These are phyloP conservation scores for Caenorhabditis sp. DNA, from an alignment of 2,888 invertebrate genomes.

Conservation along the genomic window DNA sequence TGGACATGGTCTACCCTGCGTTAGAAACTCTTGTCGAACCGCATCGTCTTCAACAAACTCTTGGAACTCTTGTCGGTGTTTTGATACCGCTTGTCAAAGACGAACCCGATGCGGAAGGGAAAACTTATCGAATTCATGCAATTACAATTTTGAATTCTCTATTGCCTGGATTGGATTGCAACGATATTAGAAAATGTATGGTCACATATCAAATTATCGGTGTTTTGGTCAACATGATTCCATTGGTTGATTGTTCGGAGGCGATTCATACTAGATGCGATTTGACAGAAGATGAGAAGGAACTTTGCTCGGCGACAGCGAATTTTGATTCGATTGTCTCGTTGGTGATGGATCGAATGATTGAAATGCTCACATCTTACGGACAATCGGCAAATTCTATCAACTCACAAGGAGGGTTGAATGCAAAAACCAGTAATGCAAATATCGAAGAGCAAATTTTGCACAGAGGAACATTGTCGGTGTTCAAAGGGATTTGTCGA, in stretches of 20 bases:
- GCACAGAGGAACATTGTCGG: conserved; percentile 46
- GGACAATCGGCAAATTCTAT: conserved; percentile 39
- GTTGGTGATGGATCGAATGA: conserved; percentile 80
- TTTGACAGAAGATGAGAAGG: conserved; percentile 80
- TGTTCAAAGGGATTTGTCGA: conserved; percentile 48
- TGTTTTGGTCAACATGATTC: conserved; percentile 81
- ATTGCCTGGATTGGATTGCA: conserved; percentile 88
- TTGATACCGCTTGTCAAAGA: conserved; percentile 71
- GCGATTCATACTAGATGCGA: conserved; percentile 78
- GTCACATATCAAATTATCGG: conserved; percentile 70
- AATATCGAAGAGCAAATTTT: conserved; percentile 48
- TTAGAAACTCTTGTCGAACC: conserved; percentile 88
- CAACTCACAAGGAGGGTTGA: conserved; percentile 36
- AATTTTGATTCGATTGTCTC: conserved; percentile 88
- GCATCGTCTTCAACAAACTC: conserved; percentile 76
- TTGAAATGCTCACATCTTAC: conserved; percentile 41
- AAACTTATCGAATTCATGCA: conserved; percentile 36
- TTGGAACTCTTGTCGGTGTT: conserved; percentile 72
- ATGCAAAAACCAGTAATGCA: conserved; percentile 26
- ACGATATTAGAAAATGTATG: conserved; percentile 79
- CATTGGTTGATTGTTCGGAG: conserved; percentile 84
- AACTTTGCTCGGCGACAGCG: conserved; percentile 82
- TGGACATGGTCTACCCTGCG: conserved; percentile 83
- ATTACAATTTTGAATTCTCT: conserved; percentile 82
- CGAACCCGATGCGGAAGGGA: conserved; percentile 42